phyloP scores from a whole-genome alignment of 2,113 vertebrate species.

The Eubucco bourcierii region DNA sequence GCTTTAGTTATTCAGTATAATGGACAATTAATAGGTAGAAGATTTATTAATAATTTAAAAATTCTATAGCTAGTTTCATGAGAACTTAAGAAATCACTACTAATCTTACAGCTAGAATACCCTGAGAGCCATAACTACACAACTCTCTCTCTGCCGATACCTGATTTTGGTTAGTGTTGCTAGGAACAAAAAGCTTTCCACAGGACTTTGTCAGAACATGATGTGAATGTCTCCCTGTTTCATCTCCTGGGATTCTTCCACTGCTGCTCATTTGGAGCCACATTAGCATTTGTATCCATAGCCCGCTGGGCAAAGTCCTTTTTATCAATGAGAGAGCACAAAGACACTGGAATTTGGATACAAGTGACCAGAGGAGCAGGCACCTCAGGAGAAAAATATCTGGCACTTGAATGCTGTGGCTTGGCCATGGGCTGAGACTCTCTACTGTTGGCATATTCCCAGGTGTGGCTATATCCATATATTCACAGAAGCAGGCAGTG shows the following conservation, averaged over 20 bases:
- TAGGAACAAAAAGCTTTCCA: not conserved
- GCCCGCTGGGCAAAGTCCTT: not conserved
- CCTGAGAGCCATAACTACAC: not conserved
- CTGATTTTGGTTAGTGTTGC: not conserved
- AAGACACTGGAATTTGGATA: not conserved
- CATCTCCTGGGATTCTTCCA: not conserved
- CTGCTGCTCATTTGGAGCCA: not conserved
- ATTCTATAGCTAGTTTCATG: not conserved
- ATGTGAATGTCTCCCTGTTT: not conserved
- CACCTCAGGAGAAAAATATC: not conserved
- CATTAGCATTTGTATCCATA: not conserved
- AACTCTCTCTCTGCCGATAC: not conserved
- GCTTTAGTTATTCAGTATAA: not conserved
- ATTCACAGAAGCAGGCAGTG: not conserved
- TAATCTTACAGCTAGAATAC: not conserved
- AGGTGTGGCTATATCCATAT: not conserved
- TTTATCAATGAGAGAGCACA: not conserved
- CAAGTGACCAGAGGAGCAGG: not conserved
- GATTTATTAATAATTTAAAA: conserved; percentile 22
- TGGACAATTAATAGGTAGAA: not conserved
- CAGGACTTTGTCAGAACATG: not conserved
- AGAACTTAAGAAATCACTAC: not conserved
- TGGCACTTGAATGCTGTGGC: not conserved
- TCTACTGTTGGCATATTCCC: not conserved
- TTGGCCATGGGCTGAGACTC: not conserved